These are phyloP conservation scores for Muscicapa comitata DNA, from an alignment of 2,797 vertebrate species.

Conservation along the genomic window DNA sequence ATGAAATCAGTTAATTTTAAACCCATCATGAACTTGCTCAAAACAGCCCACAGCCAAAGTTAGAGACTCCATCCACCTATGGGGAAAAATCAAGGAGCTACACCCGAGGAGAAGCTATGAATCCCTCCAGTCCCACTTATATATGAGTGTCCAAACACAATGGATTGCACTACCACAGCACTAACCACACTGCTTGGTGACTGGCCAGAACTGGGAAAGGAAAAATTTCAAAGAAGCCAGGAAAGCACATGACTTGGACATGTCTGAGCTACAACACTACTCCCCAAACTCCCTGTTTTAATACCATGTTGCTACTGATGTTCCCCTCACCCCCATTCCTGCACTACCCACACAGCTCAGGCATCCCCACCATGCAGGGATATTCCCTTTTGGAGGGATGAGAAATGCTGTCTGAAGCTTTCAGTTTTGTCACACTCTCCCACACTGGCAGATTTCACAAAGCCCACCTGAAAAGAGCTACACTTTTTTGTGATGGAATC, in stretches of 20 bases:
- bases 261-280: background rate
- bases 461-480: background rate
- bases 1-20: background rate
- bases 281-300: background rate
- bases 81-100: background rate
- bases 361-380: background rate
- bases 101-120: background rate
- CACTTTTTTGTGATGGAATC: background rate
- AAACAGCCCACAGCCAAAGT: background rate
- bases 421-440: background rate
- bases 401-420: background rate
- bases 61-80: background rate
- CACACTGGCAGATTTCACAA: background rate
- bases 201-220: background rate
- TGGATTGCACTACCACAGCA: background rate
- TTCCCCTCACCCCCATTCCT: background rate
- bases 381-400: accelerated
- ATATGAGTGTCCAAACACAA: accelerated
- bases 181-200: background rate
- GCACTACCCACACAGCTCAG: background rate
- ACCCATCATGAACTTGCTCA: background rate
- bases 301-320: background rate
- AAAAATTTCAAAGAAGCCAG: background rate
- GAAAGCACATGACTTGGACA: background rate
- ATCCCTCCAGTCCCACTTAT: background rate